phyloP scores from a whole-genome alignment of 2,797 vertebrate genomes.

The Strix occidentalis region DNA sequence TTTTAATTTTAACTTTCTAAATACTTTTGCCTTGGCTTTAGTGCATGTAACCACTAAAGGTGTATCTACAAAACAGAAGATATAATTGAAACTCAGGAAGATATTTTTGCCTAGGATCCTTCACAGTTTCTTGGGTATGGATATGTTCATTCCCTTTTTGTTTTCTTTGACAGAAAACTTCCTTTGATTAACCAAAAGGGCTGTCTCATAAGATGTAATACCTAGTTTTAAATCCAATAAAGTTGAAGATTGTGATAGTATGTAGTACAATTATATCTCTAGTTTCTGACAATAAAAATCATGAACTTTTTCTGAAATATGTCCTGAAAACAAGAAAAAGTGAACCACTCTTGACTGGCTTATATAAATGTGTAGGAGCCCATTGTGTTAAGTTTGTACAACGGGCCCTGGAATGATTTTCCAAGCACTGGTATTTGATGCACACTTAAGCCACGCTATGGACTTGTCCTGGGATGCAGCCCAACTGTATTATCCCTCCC shows the following conservation, averaged over 20 bases:
- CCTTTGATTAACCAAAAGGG: not conserved
- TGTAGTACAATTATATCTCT: not conserved
- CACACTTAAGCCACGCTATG: accelerated
- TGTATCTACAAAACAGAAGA: not conserved
- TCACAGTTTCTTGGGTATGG: not conserved
- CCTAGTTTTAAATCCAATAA: not conserved
- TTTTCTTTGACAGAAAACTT: not conserved
- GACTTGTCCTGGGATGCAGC: not conserved
- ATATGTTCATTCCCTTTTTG: not conserved
- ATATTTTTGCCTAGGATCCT: not conserved
- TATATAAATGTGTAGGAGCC: not conserved
- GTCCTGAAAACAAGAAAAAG: not conserved
- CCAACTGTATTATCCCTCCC: not conserved
- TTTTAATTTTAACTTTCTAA: not conserved
- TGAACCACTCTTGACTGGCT: not conserved
- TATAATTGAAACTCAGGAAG: not conserved
- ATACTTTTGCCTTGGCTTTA: not conserved
- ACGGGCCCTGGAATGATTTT: not conserved
- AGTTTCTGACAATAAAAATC: not conserved
- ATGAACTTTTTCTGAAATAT: not conserved
- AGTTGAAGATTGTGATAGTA: not conserved
- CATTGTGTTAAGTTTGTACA: not conserved
- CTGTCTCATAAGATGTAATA: not conserved
- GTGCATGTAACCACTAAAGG: not conserved
- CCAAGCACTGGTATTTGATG: not conserved